These are phyloP conservation scores for Struthio camelus DNA, from an alignment of 2,113 vertebrate genomes.

Conservation along the genomic window DNA sequence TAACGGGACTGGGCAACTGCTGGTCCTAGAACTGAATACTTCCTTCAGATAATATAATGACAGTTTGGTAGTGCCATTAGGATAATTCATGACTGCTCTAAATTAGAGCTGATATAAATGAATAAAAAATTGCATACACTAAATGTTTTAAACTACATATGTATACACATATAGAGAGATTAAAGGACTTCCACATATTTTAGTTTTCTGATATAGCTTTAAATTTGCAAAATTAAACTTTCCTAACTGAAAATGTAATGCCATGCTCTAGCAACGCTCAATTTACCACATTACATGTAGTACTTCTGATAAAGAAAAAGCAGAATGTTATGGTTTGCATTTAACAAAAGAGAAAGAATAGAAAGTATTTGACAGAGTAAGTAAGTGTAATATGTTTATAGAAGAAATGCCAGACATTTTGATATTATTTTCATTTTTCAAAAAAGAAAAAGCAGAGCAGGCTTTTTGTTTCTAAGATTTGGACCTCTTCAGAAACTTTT, in stretches of 20 bases:
- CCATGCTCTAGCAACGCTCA: neutral
- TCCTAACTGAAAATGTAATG: neutral
- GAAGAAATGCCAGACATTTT: neutral
- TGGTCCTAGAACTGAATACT: neutral
- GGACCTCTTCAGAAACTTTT: neutral
- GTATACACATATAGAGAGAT: neutral
- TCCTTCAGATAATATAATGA: neutral
- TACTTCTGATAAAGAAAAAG: neutral
- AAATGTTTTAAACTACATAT: neutral
- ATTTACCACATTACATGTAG: neutral
- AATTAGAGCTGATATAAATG: neutral
- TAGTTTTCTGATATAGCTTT: neutral
- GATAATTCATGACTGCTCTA: neutral
- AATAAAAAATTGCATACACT: neutral
- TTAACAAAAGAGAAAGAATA: neutral
- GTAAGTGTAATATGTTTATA: neutral
- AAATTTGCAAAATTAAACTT: neutral
- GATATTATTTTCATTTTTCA: neutral
- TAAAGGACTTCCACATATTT: neutral
- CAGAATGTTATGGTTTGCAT: neutral
- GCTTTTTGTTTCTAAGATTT: neutral
- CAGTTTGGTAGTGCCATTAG: neutral
- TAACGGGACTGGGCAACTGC: neutral
- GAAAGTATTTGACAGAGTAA: neutral
- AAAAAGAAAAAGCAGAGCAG: neutral